A percentile compares a stretch with the other conserved stretches of the same genome.
Evolutionary conservation across 1,140 invertebrate genomes (phyloP).

Genomic region (Maconellicoccus hirsutus): DNA sequence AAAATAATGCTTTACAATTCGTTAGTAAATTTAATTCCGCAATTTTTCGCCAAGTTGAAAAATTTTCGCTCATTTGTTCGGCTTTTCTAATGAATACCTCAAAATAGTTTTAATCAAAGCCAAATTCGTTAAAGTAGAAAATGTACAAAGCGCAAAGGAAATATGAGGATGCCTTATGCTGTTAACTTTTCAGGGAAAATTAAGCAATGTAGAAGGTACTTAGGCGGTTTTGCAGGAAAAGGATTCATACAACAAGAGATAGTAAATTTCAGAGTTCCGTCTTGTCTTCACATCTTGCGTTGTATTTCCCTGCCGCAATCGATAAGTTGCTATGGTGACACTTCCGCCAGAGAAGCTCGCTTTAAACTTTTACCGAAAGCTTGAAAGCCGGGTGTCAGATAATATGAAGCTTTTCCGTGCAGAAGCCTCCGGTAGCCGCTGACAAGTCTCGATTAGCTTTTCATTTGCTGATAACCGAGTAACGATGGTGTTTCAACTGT

Average conservation of each 20-base stretch:
- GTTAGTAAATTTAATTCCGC: background rate
- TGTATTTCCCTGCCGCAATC: constrained; percentile 18
- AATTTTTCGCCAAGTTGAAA: background rate
- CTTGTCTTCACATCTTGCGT: constrained; percentile 20
- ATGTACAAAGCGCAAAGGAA: constrained; percentile 13
- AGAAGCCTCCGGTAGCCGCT: constrained; percentile 10
- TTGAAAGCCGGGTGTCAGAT: constrained; percentile 17
- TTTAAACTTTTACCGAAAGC: constrained; percentile 18
- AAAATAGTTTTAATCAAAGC: constrained; percentile 13
- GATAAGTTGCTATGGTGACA: constrained; percentile 22
- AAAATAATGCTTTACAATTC: too few species aligned
- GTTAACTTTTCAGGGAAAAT: constrained; percentile 21
- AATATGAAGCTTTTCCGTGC: constrained; percentile 20
- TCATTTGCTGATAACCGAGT: constrained; percentile 13
- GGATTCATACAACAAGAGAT: constrained; percentile 21
- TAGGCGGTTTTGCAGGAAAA: constrained; percentile 20
- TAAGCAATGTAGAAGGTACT: constrained; percentile 22
- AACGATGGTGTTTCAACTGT: background rate
- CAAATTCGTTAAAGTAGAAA: constrained; percentile 16
- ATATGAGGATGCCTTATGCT: constrained; percentile 13
- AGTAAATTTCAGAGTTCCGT: constrained; percentile 21
- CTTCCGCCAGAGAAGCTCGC: constrained; percentile 18
- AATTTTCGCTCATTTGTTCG: background rate
- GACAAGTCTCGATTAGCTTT: constrained; percentile 18
- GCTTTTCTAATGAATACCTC: background rate